Evolutionary conservation across 1,140 invertebrate genomes (phyloP), one percentile per base, ranked within the genome.

Genomic region (Orchestia grillus): DNA sequence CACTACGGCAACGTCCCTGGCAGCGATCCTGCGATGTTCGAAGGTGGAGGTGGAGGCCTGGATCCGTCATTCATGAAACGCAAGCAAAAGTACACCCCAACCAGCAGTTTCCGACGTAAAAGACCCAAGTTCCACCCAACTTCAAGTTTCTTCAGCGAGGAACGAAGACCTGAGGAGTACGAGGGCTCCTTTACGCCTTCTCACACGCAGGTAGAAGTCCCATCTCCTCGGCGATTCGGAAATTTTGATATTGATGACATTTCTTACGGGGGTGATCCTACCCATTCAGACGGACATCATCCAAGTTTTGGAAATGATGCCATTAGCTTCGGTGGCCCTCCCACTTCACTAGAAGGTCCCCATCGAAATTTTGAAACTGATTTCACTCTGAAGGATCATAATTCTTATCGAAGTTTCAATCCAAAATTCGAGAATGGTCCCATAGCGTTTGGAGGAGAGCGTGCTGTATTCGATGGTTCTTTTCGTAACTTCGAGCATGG

Each of bases 11-110:
- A 28, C 36, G 1, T 28, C 28, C 62, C 62, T 36, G 62, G 62
- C 11, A 36, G 62, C 15, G 62, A 77, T 77, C 62, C 15, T 77
- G 62, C 36, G 43, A 43, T 41, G 28, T 94, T 94, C 44, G 23
- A 47, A 8, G 92, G 92, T 16, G 92, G 92, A 40, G 92, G 92
- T 47, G 92, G 92, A 47, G 92, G 92, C 11, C 92, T 94, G 40
- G 92, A 94, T 28, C 92, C 92, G 16, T 94, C 92, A 40, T 47
- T 94, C 19, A 94, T 47, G 92, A 94, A 94, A 6, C 11, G 36
- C 41, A 40, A 44, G 36, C 88, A 11, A 28, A 90, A 90, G 41
- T 90, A 90, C 41, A 90, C 88, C 88, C 88, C 42, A 1, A 4
- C 88, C 88, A 90, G 41, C 88, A 90, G 41, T 44, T 90, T 90